A percentile compares a stretch with the other conserved stretches of the same genome.
Conservation (phyloP, 2,113 vertebrate genomes). For the Rhinopithecus roxellana region DNA sequence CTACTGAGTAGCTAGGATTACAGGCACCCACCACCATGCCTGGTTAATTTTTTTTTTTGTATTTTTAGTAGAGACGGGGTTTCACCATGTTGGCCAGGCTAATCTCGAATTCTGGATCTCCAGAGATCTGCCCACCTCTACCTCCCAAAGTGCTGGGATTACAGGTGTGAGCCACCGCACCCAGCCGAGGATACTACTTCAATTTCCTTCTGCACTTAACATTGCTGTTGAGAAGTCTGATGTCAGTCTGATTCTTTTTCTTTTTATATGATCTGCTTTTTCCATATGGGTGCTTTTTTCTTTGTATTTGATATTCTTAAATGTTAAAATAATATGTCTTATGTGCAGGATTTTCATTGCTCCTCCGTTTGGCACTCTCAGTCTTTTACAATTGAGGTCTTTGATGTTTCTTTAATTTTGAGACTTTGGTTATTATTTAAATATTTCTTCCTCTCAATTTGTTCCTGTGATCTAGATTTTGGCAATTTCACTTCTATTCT, state of each 20-base stretch:
- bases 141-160: too few species aligned
- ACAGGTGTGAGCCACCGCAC: too few species aligned
- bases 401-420: not conserved
- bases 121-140: too few species aligned
- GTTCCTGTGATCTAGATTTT: not conserved
- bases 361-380: not conserved
- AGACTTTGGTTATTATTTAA: not conserved
- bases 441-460: not conserved
- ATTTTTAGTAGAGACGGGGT: too few species aligned
- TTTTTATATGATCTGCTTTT: not conserved
- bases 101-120: too few species aligned
- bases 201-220: not conserved
- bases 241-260: not conserved
- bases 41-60: too few species aligned
- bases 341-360: not conserved
- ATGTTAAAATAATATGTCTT: not conserved
- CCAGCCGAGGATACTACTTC: too few species aligned
- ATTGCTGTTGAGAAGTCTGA: slow-evolving; percentile 10
- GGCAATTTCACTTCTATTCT: not conserved
- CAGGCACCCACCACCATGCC: too few species aligned
- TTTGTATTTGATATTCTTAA: not conserved
- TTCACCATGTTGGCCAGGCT: too few species aligned
- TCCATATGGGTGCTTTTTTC: not conserved
- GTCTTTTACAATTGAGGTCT: not conserved
- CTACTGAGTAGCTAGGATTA: too few species aligned